Evolutionary conservation across 2,888 invertebrate genomes (phyloP).

Genomic region (Philaethria dido): DNA sequence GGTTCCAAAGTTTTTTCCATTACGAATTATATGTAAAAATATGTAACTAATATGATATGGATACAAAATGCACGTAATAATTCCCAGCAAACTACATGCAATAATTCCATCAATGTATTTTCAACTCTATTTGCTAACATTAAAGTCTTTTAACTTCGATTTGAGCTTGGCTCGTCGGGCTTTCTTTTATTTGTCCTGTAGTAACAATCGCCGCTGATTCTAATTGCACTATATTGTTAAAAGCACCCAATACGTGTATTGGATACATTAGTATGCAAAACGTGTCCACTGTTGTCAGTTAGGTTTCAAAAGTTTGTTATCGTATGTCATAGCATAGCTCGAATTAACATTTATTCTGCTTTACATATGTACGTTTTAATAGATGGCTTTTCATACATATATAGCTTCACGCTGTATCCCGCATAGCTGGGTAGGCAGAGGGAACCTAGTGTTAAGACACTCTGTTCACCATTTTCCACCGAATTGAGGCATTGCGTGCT

Average conservation of each 20-base stretch:
- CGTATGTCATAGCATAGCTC: slow-evolving; percentile 6
- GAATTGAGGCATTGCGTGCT: no score
- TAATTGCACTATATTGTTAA: slow-evolving; percentile 63
- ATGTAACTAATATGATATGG: neutral
- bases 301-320: slow-evolving; percentile 18
- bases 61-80: neutral
- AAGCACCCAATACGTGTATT: slow-evolving; percentile 32
- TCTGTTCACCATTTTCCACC: no score
- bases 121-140: neutral
- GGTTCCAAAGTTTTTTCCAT: no score
- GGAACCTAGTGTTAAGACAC: no score
- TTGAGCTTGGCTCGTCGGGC: neutral
- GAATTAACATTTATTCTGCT: slow-evolving; percentile 14
- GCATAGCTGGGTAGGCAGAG: no score
- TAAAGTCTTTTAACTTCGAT: neutral
- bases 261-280: slow-evolving; percentile 67
- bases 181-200: neutral
- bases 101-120: neutral
- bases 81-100: neutral
- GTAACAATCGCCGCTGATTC: slow-evolving; percentile 58
- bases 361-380: neutral
- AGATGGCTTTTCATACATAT: neutral
- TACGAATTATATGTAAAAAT: neutral
- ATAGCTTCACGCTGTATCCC: no score
- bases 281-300: slow-evolving; percentile 41